Base-by-base conservation (phyloP, 2,888 invertebrate genomes). In the Himalopsyche kuldschensis region DNA sequence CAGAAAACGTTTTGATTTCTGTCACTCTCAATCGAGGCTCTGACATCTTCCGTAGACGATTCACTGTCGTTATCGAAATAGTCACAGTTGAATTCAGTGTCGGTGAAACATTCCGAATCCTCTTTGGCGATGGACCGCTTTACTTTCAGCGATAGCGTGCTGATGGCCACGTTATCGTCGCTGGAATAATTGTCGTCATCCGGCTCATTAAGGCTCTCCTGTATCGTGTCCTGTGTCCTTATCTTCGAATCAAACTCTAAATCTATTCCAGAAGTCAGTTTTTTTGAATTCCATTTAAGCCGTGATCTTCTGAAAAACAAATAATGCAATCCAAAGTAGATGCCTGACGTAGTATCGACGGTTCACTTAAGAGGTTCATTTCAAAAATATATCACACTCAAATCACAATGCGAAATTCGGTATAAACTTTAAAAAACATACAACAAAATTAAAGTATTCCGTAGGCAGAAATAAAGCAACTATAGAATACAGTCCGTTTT, bases 311-410 rank as follows among this genome's bases (percentile, higher is more conserved):
- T 76, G 76, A 76, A 76, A 76, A 76, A 76, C 35, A 76, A 76
- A 76, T 35, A 76, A 76, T 76, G 76, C 76, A 76, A 35, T 76
- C 76, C 35, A 32, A 76, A 76, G 41, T 78, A 46, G 78, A 78
- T 69, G 69, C 69, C 69, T 69, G 69, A 15, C 69, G 27, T 11
- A 69, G 63, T 69, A 69, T 69, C 30, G 5, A 69, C 20, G 69
- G 27, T 69, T 69, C 69, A 24, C 69, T 69, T 69, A 69, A 27
- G 69, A 30, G 27, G 15, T 27, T 41, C 41, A 41, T 41, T 41
- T 41, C 41, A 41, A 15, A 41, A 41, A n/a, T n/a, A n/a, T n/a
- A n/a, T n/a, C n/a, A n/a, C n/a, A n/a, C n/a, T n/a, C n/a, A n/a
- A n/a, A n/a, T n/a, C n/a, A n/a, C n/a, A n/a, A n/a, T n/a, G n/a